Evolutionary conservation across 2,888 invertebrate species (phyloP), one percentile per base, ranked within the genome.

Genomic region (Neoascia interrupta): DNA sequence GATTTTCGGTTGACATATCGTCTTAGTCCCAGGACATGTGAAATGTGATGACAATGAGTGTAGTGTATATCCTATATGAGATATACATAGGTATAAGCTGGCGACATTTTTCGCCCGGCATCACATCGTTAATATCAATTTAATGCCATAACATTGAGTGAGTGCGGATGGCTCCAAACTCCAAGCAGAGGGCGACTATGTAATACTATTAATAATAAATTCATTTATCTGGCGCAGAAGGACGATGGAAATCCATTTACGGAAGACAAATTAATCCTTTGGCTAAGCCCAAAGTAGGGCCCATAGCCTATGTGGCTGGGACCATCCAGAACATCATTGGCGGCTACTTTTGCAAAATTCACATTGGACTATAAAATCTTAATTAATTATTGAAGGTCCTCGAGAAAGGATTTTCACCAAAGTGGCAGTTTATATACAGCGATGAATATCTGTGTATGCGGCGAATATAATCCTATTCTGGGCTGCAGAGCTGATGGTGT

Each of bases 101-200:
- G 41, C 36, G 58, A 60, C 21, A 73, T 23, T 68, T 73, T 66
- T 39, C 16, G 13, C 26, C 18, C 23, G 11, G 13, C 74, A 61
- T 61, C 60, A 49, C 54, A 61, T 69, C 74, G 73, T 74, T 74
- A 75, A 61, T 63, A 69, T 69, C 60, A 75, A 63, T 69, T 75
- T 61, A 75, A 69, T 63, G 47, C 47, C 49, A 28, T 61, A 53
- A 13, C 31, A 43, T 41, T 2, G 56, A 51, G 51, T 18, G 63
- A 5, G 10, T 1, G 31, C 23, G 8, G 8, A 8, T 16, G 8
- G 41, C 11, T n/a, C n/a, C n/a, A n/a, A n/a, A n/a, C n/a, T n/a
- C n/a, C n/a, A n/a, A n/a, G n/a, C 41, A 19, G 21, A 16, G 26
- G 37, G 37, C 8, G 39, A 16, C 26, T 34, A 37, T 37, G 54